Evolutionary conservation across 64 coral and sea anemone species (phyloP).

Genomic region (Anthopleura sola): DNA sequence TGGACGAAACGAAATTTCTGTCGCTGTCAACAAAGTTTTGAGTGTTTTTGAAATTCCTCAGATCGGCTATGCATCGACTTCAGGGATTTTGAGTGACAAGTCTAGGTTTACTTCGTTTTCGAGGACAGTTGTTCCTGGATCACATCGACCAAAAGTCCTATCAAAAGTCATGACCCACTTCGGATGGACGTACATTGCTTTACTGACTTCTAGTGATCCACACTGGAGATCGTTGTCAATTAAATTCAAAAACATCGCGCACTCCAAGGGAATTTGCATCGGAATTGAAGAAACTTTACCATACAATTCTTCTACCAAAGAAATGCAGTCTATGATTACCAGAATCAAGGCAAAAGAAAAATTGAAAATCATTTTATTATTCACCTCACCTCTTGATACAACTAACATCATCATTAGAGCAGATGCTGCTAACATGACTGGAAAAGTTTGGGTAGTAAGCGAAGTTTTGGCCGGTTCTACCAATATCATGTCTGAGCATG

Average conservation of each 20-base stretch:
- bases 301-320: not conserved
- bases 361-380: conserved; percentile 44
- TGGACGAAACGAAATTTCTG: conserved; percentile 53
- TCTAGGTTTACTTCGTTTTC: conserved; percentile 53
- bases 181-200: conserved; percentile 52
- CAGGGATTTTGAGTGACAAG: conserved; percentile 62
- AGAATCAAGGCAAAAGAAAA: not conserved
- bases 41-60: conserved; percentile 60
- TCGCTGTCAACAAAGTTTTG: conserved; percentile 55
- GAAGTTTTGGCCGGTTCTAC: conserved; percentile 27
- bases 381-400: conserved; percentile 29
- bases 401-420: conserved; percentile 9
- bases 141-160: conserved; percentile 50
- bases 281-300: conserved; percentile 37
- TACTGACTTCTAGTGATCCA: conserved; percentile 32
- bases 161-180: conserved; percentile 33
- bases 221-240: conserved; percentile 53
- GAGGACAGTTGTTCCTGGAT: conserved; percentile 50
- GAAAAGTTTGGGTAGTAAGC: conserved; percentile 35
- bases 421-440: not conserved
- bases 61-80: conserved; percentile 73
- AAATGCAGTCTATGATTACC: not conserved
- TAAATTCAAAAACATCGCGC: conserved; percentile 46
- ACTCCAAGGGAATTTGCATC: conserved; percentile 44
- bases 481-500: not conserved